These are phyloP conservation scores for Zaprionus inermis DNA, from an alignment of 1,140 invertebrate genomes.

Conservation along the genomic window DNA sequence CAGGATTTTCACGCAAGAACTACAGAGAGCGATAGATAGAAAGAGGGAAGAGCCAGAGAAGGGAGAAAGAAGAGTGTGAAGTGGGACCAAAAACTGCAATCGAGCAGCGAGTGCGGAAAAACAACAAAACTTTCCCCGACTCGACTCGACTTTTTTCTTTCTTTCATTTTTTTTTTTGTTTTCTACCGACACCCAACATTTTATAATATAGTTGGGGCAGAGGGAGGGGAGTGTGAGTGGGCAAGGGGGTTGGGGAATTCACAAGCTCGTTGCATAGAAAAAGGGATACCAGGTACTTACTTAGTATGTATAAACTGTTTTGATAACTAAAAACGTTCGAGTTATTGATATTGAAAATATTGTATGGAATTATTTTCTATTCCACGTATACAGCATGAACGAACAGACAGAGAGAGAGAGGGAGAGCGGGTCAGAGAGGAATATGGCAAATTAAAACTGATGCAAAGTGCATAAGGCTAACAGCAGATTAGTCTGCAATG, in stretches of 20 bases:
- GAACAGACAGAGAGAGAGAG: not conserved
- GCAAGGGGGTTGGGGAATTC: not conserved
- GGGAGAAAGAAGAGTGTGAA: not conserved
- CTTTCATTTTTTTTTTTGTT: constrained; percentile 11
- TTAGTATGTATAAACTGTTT: constrained; percentile 78
- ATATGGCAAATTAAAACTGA: not conserved
- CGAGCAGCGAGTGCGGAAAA: constrained; percentile 44
- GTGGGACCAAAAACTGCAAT: constrained; percentile 37
- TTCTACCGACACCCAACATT: constrained; percentile 40
- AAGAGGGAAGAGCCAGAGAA: not conserved
- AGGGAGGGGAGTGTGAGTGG: not conserved
- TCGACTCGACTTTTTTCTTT: constrained; percentile 5
- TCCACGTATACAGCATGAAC: not conserved
- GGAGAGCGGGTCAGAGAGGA: not conserved
- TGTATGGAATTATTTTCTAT: constrained; percentile 50
- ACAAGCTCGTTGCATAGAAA: not conserved
- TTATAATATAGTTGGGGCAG: constrained; percentile 51
- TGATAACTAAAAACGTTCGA: constrained; percentile 75
- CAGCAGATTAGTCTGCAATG: not conserved
- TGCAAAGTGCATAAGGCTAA: constrained; percentile 1
- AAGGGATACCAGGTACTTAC: constrained; percentile 38
- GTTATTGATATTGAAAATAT: constrained; percentile 77
- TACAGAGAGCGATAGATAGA: not conserved
- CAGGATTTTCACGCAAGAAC: constrained; percentile 81
- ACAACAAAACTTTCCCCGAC: constrained; percentile 49